Evolutionary conservation across 2,888 invertebrate genomes (phyloP).

Genomic region (Dexiosoma caninum): DNA sequence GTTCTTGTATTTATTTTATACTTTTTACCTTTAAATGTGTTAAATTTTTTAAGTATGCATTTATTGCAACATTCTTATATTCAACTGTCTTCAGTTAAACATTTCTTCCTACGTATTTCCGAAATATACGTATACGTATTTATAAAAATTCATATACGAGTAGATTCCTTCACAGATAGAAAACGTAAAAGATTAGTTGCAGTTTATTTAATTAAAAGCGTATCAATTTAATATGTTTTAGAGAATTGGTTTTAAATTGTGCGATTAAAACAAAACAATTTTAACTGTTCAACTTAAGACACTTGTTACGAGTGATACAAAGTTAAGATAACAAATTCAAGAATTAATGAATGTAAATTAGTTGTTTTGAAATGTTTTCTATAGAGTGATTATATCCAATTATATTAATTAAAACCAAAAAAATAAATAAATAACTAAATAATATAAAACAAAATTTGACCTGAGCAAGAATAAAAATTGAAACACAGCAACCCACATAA

Average conservation of each 20-base stretch:
- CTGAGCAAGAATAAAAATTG: conserved; percentile 10
- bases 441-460: background rate
- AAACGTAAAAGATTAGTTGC: background rate
- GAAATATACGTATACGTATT: background rate
- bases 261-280: background rate
- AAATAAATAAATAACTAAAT: background rate
- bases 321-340: conserved; percentile 1
- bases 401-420: conserved; percentile 14
- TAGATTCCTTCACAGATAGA: background rate
- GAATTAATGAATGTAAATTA: conserved; percentile 26
- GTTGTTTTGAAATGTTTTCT: background rate
- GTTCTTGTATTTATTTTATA: conserved; percentile 24
- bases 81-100: background rate
- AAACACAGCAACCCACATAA: conserved; percentile 35
- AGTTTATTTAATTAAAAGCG: too few relatives aligned
- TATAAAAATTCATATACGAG: background rate
- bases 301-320: background rate
- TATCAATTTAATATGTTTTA: too few relatives aligned
- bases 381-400: conserved; percentile 15
- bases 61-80: background rate
- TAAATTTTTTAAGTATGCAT: background rate
- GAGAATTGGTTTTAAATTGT: background rate
- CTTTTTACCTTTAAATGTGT: conserved; percentile 36
- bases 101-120: background rate
- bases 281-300: background rate